Conservation (phyloP, 1,140 invertebrate species). For the Doryteuthis pealeii region DNA sequence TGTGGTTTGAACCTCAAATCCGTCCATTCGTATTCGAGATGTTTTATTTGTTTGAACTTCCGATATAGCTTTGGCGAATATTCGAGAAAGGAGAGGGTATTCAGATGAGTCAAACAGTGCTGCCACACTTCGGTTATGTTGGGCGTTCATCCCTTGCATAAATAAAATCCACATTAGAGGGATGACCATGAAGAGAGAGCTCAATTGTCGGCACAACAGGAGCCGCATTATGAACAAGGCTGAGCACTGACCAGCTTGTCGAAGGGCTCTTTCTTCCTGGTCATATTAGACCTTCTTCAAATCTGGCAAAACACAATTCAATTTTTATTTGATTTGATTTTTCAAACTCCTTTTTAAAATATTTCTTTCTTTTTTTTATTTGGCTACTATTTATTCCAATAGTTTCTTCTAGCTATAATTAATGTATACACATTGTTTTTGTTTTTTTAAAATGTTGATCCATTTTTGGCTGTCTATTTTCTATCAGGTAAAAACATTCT, state of each 20-base stretch:
- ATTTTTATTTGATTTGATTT: no score
- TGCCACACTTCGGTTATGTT: slow-evolving; percentile 31
- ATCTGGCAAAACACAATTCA: neutral
- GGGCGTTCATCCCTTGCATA: neutral
- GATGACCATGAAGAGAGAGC: neutral
- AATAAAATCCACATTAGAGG: neutral
- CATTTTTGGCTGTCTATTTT: no score
- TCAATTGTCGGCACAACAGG: neutral
- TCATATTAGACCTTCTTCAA: neutral
- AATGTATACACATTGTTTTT: no score
- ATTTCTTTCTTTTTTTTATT: no score
- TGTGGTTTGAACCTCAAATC: slow-evolving; percentile 16
- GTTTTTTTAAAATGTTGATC: no score
- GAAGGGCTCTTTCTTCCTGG: slow-evolving; percentile 20
- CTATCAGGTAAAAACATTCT: no score
- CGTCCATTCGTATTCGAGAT: slow-evolving; percentile 23
- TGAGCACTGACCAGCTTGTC: slow-evolving; percentile 34
- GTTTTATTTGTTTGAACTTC: slow-evolving; percentile 28
- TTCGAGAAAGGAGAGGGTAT: slow-evolving; percentile 26
- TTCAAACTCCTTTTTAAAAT: neutral
- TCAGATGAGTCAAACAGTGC: slow-evolving; percentile 38
- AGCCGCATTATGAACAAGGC: slow-evolving; percentile 4
- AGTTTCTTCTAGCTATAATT: no score
- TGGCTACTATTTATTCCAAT: no score
- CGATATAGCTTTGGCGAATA: slow-evolving; percentile 30